A percentile compares a stretch with the other conserved stretches of the same genome.
Conservation (phyloP, 1,140 invertebrate genomes). For the Psix sp. region DNA sequence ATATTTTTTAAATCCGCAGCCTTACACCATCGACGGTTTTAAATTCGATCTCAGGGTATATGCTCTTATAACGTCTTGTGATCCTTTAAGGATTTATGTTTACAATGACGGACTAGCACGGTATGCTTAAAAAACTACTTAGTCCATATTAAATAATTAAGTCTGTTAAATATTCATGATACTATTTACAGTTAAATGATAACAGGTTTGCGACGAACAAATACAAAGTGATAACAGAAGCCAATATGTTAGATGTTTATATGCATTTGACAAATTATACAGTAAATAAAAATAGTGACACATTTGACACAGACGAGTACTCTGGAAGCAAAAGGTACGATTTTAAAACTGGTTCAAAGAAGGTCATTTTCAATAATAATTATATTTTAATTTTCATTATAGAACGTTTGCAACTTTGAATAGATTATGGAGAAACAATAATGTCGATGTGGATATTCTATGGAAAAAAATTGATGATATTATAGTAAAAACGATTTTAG, state of each 20-base stretch:
- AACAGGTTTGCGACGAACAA: constrained; percentile 89
- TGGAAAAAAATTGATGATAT: constrained; percentile 92
- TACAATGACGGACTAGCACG: constrained; percentile 96
- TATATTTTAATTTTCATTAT: constrained; percentile 36
- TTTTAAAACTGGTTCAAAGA: too few relatives aligned
- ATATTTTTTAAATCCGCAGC: constrained; percentile 71
- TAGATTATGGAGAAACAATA: constrained; percentile 82
- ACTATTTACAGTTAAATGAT: constrained; percentile 51
- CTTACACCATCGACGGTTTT: constrained; percentile 94
- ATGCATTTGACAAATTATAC: constrained; percentile 99
- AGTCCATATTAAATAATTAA: neutral
- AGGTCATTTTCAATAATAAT: too few relatives aligned
- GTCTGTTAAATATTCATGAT: constrained; percentile 25
- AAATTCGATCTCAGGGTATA: constrained; percentile 99
- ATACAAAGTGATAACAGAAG: constrained; percentile 87
- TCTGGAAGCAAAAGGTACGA: constrained; percentile 35
- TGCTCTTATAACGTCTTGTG: constrained; percentile 94
- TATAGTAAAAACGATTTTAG: constrained; percentile 92
- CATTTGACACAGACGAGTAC: constrained; percentile 26
- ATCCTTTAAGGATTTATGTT: constrained; percentile 94
- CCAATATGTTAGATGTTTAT: constrained; percentile 90
- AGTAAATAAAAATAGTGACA: constrained; percentile 85
- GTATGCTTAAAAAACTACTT: constrained; percentile 65
- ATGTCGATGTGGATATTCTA: constrained; percentile 84
- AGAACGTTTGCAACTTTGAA: constrained; percentile 90